Percentiles rank a stretch among this genome's conserved stretches.
phyloP scores from a whole-genome alignment of 2,888 invertebrate species.

The Eupithecia exiguata region DNA sequence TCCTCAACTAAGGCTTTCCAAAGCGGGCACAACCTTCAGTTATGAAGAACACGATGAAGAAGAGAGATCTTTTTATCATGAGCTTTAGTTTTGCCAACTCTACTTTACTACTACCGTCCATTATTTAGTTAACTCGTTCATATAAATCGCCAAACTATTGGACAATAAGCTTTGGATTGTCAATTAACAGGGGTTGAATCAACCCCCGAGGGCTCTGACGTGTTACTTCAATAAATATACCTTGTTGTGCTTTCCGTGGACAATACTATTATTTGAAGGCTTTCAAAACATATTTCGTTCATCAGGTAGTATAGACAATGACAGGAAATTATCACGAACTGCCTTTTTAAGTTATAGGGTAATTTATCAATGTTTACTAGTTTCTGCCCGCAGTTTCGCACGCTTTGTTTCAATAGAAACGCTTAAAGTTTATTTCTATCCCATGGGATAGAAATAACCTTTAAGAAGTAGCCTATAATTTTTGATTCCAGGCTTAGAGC shows the following conservation, averaged over 20 bases:
- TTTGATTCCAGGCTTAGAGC: too few relatives aligned
- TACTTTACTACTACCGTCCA: constrained; percentile 46
- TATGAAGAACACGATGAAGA: too few relatives aligned
- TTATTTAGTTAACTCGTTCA: constrained; percentile 65
- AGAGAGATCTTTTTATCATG: background rate
- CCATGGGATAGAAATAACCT: too few relatives aligned
- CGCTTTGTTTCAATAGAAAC: too few relatives aligned
- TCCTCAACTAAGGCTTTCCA: too few relatives aligned
- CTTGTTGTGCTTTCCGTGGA: constrained; percentile 40
- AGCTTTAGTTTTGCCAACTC: constrained; percentile 27
- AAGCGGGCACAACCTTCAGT: too few relatives aligned
- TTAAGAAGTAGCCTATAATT: too few relatives aligned
- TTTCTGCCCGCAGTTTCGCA: too few relatives aligned
- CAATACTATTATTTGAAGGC: background rate
- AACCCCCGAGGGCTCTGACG: constrained; percentile 40
- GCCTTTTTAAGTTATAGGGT: background rate
- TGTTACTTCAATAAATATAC: constrained; percentile 55
- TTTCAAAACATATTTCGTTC: background rate
- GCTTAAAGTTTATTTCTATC: too few relatives aligned
- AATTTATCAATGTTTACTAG: background rate
- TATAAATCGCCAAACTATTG: constrained; percentile 71
- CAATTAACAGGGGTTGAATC: constrained; percentile 60
- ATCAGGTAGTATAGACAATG: background rate
- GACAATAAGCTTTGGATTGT: constrained; percentile 66
- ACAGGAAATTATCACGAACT: background rate